These are phyloP conservation scores for Serripes groenlandicus DNA, from an alignment of 2,888 invertebrate species.

Conservation along the genomic window DNA sequence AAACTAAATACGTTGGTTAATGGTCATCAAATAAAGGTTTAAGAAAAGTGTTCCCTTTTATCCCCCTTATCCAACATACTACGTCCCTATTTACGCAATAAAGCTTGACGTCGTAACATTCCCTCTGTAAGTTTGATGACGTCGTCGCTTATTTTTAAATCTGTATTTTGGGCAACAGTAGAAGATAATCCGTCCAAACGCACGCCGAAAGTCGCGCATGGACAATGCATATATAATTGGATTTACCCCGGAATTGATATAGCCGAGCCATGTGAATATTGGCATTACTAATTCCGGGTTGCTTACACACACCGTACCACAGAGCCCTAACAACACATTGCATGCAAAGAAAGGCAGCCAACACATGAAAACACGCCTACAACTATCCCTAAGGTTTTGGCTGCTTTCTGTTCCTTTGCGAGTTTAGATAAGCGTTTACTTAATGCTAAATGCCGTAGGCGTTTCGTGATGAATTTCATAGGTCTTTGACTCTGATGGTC, in stretches of 20 bases:
- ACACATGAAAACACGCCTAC: constrained; percentile 99
- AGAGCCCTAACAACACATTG: constrained; percentile 95
- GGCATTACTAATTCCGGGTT: constrained; percentile 82
- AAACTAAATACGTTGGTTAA: too few relatives aligned
- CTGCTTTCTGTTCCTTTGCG: constrained; percentile 98
- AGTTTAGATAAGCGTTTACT: constrained; percentile 97
- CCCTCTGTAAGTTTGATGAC: constrained; percentile 67
- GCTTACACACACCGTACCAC: constrained; percentile 89
- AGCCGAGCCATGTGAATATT: constrained; percentile 86
- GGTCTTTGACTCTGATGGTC: constrained; percentile 67
- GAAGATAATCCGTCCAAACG: constrained; percentile 96
- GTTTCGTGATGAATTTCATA: constrained; percentile 79
- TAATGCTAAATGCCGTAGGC: constrained; percentile 91
- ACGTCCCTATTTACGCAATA: constrained; percentile 46
- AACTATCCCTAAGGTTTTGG: constrained; percentile 98
- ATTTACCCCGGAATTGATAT: constrained; percentile 86
- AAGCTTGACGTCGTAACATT: constrained; percentile 78
- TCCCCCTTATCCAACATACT: too few relatives aligned
- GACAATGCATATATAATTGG: constrained; percentile 99
- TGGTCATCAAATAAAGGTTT: not conserved
- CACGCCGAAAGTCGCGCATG: constrained; percentile 96
- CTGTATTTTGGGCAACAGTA: constrained; percentile 82
- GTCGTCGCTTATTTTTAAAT: constrained; percentile 64
- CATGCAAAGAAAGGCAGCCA: constrained; percentile 99
- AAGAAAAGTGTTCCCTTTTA: not conserved